A percentile compares a stretch with the other conserved stretches of the same genome.
Conservation (phyloP, 2,797 vertebrate species). For the Sardinella longiceps region DNA sequence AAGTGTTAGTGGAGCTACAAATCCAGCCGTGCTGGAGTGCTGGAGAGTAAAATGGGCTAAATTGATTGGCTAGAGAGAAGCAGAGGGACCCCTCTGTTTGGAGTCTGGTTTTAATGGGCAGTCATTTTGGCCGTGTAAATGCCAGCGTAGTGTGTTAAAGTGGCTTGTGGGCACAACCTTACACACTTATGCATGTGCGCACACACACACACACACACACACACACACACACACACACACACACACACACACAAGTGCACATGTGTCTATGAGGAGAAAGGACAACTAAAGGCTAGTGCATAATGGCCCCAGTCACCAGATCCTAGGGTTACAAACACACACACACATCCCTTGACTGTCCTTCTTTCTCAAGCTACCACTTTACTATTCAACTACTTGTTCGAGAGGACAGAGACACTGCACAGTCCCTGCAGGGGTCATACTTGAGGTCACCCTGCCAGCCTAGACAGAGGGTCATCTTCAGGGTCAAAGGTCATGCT, state of each 20-base stretch:
- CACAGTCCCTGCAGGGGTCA: not conserved
- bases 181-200: not conserved
- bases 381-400: not conserved
- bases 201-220: constrained; percentile 30
- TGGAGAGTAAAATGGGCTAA: not conserved
- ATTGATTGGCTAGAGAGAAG: not conserved
- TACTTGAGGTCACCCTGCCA: not conserved
- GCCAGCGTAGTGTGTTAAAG: constrained; percentile 2
- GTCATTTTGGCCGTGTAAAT: constrained; percentile 15
- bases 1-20: constrained; percentile 5
- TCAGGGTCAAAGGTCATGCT: not conserved
- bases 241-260: not conserved
- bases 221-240: constrained; percentile 28
- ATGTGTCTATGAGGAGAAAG: not conserved
- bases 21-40: not conserved
- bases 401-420: constrained; percentile 26
- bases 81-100: not conserved
- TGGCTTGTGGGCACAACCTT: not conserved
- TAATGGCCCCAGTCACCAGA: not conserved
- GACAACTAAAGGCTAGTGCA: not conserved
- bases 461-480: not conserved
- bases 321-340: constrained; percentile 42
- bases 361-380: not conserved
- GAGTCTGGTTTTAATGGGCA: not conserved
- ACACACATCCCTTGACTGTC: constrained; percentile 34